Evolutionary conservation across 2,113 vertebrate species (phyloP), one percentile per base, ranked within the genome.

Genomic region (Alouatta palliata): DNA sequence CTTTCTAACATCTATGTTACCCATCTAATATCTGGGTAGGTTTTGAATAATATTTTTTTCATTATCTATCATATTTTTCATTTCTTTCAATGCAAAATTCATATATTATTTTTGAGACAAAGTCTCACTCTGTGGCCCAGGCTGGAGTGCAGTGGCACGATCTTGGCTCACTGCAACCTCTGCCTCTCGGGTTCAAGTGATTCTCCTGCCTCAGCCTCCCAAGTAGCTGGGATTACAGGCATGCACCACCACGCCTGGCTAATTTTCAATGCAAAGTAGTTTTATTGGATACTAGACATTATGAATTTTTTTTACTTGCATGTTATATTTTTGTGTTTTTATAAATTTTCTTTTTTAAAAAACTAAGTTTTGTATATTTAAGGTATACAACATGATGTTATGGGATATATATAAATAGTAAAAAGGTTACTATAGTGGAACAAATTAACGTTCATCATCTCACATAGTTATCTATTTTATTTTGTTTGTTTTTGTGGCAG

Each of bases 141-240:
- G 12, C 61, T 32, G 30, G 61, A 6, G 61, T 64, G 27, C 61
- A 6, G 27, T 30, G 27, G 61, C 30, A 27, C 2, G 11, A 64
- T 64, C 61, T 30, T 2, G 27, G 61, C 61, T 32, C 61, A 64
- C 61, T 64, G 61, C 61, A 64, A 14, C 61, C 61, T 13, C 61
- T 27, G 2, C 61, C 12, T 64, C 27, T 27, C 0, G 27, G 2
- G 5, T 32, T 64, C 61, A 14, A 64, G 27, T 0, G 12, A 14
- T 64, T 64, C 27, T 64, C 61, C 61, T 64, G 27, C 27, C 5
- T 64, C 27, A 64, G 61, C 27, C 27, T 64, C 61, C 27, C 0
- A 2, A 14, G 27, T 64, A 64, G 61, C 61, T 30, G 61, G 27
- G 61, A 64, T 30, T 64, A 30, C 61, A 64, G 61, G 27, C 27